Percentiles rank a stretch among this genome's conserved stretches.
Conservation (phyloP, 2,888 invertebrate species). For the Lacanobia wlatinum region DNA sequence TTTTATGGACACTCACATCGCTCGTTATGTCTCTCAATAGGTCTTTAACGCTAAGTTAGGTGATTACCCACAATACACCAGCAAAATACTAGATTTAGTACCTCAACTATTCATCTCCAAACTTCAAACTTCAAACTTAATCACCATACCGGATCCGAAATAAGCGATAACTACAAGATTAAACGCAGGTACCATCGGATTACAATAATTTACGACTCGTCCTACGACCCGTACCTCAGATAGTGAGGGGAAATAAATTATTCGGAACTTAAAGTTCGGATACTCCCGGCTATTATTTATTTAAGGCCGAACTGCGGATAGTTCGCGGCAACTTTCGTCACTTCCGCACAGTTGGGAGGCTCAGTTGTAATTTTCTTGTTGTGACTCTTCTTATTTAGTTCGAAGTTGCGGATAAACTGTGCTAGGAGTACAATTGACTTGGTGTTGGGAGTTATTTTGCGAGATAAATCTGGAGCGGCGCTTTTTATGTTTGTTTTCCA, state of each 20-base stretch:
- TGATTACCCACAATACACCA: not conserved
- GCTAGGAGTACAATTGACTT: slow-evolving; percentile 38
- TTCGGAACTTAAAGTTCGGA: slow-evolving; percentile 65
- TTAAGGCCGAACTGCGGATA: slow-evolving; percentile 60
- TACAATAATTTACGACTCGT: slow-evolving; percentile 63
- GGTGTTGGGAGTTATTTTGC: slow-evolving; percentile 32
- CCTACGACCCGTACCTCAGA: slow-evolving; percentile 51
- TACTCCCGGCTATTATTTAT: slow-evolving; percentile 68
- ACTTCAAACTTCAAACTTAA: slow-evolving; percentile 31
- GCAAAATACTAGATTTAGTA: slow-evolving; percentile 1
- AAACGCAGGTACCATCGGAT: slow-evolving; percentile 57
- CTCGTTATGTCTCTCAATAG: not conserved
- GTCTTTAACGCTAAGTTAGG: not conserved
- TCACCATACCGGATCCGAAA: slow-evolving; percentile 44
- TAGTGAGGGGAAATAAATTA: slow-evolving; percentile 70
- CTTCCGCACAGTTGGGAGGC: slow-evolving; percentile 51
- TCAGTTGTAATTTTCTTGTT: slow-evolving; percentile 52
- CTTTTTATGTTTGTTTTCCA: slow-evolving; percentile 32
- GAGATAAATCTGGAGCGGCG: slow-evolving; percentile 1
- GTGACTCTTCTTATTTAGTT: slow-evolving; percentile 40
- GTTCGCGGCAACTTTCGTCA: slow-evolving; percentile 60
- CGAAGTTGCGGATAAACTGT: slow-evolving; percentile 40
- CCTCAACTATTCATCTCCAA: slow-evolving; percentile 18
- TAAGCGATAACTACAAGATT: slow-evolving; percentile 60
- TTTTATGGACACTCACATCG: not conserved